phyloP scores from a whole-genome alignment of 2,888 invertebrate species.

The Myathropa florea region DNA sequence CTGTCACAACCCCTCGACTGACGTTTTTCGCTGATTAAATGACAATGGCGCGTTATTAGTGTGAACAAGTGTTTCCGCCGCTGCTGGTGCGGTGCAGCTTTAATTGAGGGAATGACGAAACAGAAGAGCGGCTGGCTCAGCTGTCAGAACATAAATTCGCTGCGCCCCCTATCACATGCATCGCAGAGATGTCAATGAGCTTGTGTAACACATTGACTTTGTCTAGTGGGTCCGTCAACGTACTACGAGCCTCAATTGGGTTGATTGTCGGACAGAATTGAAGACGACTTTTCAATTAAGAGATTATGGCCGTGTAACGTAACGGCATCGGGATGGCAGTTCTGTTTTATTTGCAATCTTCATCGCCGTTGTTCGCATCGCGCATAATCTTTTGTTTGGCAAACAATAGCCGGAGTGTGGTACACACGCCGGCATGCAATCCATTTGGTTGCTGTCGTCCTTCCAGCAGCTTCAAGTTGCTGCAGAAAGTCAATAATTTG shows the following conservation, averaged over 20 bases:
- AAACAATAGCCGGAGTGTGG: slow-evolving; percentile 40
- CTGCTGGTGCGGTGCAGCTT: no score
- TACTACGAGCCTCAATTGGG: slow-evolving; percentile 46
- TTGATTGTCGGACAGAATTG: slow-evolving; percentile 56
- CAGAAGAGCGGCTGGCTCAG: slow-evolving; percentile 26
- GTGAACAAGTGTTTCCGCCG: slow-evolving; percentile 69
- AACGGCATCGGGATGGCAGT: background rate
- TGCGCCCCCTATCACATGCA: slow-evolving; percentile 40
- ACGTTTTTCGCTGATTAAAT: slow-evolving; percentile 20
- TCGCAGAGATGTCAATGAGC: slow-evolving; percentile 44
- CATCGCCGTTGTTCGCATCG: slow-evolving; percentile 26
- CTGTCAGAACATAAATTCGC: slow-evolving; percentile 46
- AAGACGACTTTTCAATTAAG: slow-evolving; percentile 68
- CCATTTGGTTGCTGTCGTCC: slow-evolving; percentile 13
- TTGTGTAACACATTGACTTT: slow-evolving; percentile 54
- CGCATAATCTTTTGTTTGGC: slow-evolving; percentile 35
- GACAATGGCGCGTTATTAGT: slow-evolving; percentile 49
- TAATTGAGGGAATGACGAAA: slow-evolving; percentile 58
- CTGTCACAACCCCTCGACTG: background rate
- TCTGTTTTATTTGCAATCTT: background rate
- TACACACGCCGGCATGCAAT: slow-evolving; percentile 31
- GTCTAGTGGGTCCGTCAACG: slow-evolving; percentile 29
- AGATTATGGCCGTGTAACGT: slow-evolving; percentile 6
- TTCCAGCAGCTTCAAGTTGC: slow-evolving; percentile 1
- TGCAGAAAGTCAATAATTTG: slow-evolving; percentile 59